Base-by-base conservation (phyloP, 23 tunicate genomes). In the Aplidium turbinatum region DNA sequence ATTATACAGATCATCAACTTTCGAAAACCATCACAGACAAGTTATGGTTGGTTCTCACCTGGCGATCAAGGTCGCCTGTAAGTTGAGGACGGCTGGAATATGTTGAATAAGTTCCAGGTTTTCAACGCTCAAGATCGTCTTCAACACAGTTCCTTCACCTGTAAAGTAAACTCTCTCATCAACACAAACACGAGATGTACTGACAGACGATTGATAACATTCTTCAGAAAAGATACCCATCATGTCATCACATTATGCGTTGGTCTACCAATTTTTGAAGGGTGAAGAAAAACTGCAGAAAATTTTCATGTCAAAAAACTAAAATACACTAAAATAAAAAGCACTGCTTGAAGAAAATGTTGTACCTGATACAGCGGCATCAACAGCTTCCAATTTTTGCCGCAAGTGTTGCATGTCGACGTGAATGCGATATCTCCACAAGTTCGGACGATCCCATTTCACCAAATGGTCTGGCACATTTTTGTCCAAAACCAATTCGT, bases 71-170 rank as follows among this genome's bases (percentile, higher is more conserved):
- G 47, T 34, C 6, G 69, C 3, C 57, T 83, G 88, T 5, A 83
- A 48, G 28, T 56, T 31, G 1, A 74, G 57, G 28, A 83, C 26
- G 31, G 33, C 11, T 2, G 40, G 57, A 35, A 83, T 4, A 74
- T 74, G 63, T 39, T 75, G 88, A 6, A 83, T 4, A 36, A 63
- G 68, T 33, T 65, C 31, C 75, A 83, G 66, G 58, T 83, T 27
- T 51, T 73, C 68, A 32, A 64, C 40, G 29, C 56, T 45, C 20
- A 83, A 46, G 24, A 83, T 55, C 2, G 26, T 48, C 75, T 83
- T 75, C 67, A 83, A 24, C 34, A 83, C 16, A 2, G 65, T 31
- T 36, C 88, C 88, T 38, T 69, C 70, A 2, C 77, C 85, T 80
- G 24, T 2, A 6, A 34, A 35, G n/a, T 21, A 2, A n/a, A n/a